These are phyloP conservation scores for Oegoconia quadripuncta DNA, from an alignment of 2,888 invertebrate species.

Conservation along the genomic window DNA sequence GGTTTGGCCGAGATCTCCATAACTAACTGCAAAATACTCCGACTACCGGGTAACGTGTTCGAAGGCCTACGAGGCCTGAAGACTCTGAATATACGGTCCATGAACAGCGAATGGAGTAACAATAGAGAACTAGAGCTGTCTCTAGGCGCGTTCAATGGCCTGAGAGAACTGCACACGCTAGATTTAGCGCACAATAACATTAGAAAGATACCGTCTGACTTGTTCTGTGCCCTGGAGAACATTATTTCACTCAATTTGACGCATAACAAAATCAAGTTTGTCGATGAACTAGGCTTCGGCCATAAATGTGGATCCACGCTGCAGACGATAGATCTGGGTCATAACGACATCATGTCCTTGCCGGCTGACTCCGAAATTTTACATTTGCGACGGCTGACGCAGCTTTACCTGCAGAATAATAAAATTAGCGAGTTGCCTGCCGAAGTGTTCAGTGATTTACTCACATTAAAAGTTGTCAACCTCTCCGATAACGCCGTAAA, in stretches of 20 bases:
- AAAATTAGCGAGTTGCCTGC: slow-evolving; percentile 87
- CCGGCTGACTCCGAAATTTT: slow-evolving; percentile 88
- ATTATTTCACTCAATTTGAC: slow-evolving; percentile 91
- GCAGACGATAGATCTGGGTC: slow-evolving; percentile 88
- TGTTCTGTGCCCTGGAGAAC: slow-evolving; percentile 89
- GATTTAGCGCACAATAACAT: slow-evolving; percentile 91
- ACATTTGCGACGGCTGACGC: slow-evolving; percentile 87
- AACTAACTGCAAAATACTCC: slow-evolving; percentile 88
- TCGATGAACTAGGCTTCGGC: slow-evolving; percentile 86
- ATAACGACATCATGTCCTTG: slow-evolving; percentile 86
- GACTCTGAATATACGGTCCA: slow-evolving; percentile 86
- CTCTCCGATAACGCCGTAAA: slow-evolving; percentile 91
- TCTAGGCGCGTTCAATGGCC: slow-evolving; percentile 84
- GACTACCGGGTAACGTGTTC: slow-evolving; percentile 87
- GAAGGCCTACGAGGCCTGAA: slow-evolving; percentile 89
- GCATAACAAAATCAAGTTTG: slow-evolving; percentile 88
- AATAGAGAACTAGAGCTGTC: slow-evolving; percentile 86
- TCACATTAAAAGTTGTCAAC: slow-evolving; percentile 89
- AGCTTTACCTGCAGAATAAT: slow-evolving; percentile 90
- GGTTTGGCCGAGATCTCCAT: slow-evolving; percentile 88
- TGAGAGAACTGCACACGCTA: slow-evolving; percentile 87
- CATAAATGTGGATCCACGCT: slow-evolving; percentile 83
- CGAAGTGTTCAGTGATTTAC: slow-evolving; percentile 88
- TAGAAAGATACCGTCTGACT: slow-evolving; percentile 86
- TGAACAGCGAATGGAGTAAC: slow-evolving; percentile 87